phyloP scores from a whole-genome alignment of 1,140 invertebrate species.

The Pomacea maculata region DNA sequence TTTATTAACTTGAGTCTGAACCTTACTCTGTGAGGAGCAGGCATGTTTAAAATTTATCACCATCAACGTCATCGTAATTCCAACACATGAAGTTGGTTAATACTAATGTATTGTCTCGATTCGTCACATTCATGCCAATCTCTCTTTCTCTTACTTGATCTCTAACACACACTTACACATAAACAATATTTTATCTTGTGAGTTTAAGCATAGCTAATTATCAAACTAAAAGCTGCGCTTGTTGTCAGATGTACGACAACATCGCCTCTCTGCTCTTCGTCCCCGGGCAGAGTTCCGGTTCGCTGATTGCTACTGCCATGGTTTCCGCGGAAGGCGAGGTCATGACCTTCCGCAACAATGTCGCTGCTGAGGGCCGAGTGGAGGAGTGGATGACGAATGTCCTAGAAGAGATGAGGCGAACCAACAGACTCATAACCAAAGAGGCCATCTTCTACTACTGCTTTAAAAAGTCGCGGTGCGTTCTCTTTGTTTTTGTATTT shows the following conservation, averaged over 20 bases:
- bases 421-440: constrained; percentile 85
- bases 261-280: constrained; percentile 76
- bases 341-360: constrained; percentile 78
- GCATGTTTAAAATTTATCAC: too few relatives aligned
- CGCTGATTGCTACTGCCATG: constrained; percentile 76
- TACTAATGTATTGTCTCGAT: too few relatives aligned
- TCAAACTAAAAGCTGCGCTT: background rate
- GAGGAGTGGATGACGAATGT: constrained; percentile 89
- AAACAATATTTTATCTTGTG: too few relatives aligned
- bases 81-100: too few relatives aligned
- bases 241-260: constrained; percentile 83
- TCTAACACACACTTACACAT: too few relatives aligned
- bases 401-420: constrained; percentile 80
- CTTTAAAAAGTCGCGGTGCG: constrained; percentile 64
- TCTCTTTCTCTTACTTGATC: too few relatives aligned
- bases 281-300: constrained; percentile 68
- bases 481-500: background rate
- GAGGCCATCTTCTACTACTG: constrained; percentile 86
- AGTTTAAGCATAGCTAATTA: too few relatives aligned
- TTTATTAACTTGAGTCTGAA: too few relatives aligned
- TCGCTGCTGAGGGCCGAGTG: constrained; percentile 73
- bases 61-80: too few relatives aligned
- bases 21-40: too few relatives aligned
- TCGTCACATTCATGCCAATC: too few relatives aligned
- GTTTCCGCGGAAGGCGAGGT: constrained; percentile 85